Conservation (phyloP, 2,113 vertebrate genomes). For the Agelaius phoeniceus region DNA sequence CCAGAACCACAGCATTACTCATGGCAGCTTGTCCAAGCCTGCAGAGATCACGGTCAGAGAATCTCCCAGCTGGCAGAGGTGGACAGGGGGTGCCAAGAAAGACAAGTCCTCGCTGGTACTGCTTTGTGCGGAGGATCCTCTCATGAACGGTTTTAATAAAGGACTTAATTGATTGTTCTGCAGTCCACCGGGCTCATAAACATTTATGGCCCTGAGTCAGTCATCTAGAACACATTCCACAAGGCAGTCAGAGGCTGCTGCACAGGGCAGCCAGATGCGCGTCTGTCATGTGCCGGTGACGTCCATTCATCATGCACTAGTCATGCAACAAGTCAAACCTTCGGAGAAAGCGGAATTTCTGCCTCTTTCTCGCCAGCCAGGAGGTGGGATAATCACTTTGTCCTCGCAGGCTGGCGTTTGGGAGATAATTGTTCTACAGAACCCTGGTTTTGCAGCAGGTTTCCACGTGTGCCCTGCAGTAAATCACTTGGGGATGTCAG, state of each 20-base stretch:
- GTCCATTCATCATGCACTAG: not conserved
- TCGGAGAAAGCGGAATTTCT: not conserved
- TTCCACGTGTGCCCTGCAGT: not conserved
- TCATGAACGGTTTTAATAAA: conserved; percentile 38
- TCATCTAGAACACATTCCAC: conserved; percentile 33
- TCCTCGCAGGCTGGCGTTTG: not conserved
- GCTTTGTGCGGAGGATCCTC: not conserved
- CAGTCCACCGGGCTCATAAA: conserved; percentile 10
- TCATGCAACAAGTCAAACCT: not conserved
- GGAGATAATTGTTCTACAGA: not conserved
- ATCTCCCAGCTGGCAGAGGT: not conserved
- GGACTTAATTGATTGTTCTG: conserved; percentile 36
- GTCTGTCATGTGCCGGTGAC: conserved; percentile 7
- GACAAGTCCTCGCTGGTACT: not conserved
- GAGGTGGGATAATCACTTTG: not conserved
- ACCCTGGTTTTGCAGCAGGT: not conserved
- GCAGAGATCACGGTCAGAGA: not conserved
- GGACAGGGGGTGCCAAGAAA: not conserved
- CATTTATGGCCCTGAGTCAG: conserved; percentile 24
- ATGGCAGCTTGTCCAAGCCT: not conserved
- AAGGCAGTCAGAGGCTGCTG: not conserved
- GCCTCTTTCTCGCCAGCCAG: not conserved
- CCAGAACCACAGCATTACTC: conserved; percentile 13
- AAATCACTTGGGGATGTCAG: not conserved
- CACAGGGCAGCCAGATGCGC: not conserved